Evolutionary conservation across 2,888 invertebrate genomes (phyloP).

Genomic region (Mythimna pallens): DNA sequence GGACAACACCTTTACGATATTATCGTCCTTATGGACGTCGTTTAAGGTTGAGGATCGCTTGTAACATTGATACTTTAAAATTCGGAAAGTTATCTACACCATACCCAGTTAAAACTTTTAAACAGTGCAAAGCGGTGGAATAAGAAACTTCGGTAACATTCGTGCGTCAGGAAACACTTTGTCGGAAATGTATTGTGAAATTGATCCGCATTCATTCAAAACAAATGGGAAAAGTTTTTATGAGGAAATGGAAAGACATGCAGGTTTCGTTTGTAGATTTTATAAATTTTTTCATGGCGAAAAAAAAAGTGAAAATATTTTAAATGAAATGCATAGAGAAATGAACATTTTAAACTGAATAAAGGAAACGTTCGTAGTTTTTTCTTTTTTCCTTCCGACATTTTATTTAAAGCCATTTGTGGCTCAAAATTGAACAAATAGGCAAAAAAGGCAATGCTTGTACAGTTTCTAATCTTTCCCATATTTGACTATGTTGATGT

Average conservation of each 20-base stretch:
- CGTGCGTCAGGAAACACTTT: constrained; percentile 55
- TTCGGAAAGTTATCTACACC: constrained; percentile 33
- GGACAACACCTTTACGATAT: background rate
- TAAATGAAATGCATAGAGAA: background rate
- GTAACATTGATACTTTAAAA: constrained; percentile 21
- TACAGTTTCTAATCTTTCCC: too few relatives aligned
- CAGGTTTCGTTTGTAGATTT: constrained; percentile 12
- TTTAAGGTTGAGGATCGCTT: constrained; percentile 9
- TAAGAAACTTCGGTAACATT: constrained; percentile 27
- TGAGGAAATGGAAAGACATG: constrained; percentile 21
- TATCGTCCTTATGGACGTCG: accelerated
- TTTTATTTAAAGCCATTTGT: too few relatives aligned
- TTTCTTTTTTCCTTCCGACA: background rate
- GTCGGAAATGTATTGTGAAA: constrained; percentile 63
- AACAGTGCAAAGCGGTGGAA: constrained; percentile 24
- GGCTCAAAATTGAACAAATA: too few relatives aligned
- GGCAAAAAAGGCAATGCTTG: too few relatives aligned
- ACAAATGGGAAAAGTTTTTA: constrained; percentile 69
- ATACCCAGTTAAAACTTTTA: constrained; percentile 45
- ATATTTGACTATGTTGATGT: too few relatives aligned
- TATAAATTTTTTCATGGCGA: constrained; percentile 8
- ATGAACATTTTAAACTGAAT: background rate
- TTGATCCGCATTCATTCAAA: constrained; percentile 62
- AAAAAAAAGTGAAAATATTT: background rate
- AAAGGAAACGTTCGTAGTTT: background rate